Evolutionary conservation across 1,140 invertebrate genomes (phyloP).

Genomic region (Parapsyche elsis): DNA sequence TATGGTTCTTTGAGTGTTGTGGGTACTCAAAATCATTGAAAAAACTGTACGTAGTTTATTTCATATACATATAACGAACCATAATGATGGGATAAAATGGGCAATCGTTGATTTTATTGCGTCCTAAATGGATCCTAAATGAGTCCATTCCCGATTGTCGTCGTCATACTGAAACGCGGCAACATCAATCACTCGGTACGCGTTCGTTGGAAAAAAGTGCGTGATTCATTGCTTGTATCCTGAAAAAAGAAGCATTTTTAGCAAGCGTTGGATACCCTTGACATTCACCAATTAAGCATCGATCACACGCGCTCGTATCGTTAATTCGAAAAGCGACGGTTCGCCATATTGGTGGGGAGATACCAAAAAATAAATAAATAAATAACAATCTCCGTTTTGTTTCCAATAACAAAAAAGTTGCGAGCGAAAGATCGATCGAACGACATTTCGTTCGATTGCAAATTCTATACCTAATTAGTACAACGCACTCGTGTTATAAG

Average conservation of each 20-base stretch:
- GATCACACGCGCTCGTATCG: slow-evolving; percentile 43
- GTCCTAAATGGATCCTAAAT: slow-evolving; percentile 5
- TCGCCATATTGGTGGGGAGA: neutral
- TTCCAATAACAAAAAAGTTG: too few species aligned
- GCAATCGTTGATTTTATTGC: too few species aligned
- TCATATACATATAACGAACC: too few species aligned
- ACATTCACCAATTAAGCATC: slow-evolving; percentile 54
- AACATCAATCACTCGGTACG: slow-evolving; percentile 6
- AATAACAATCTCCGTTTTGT: too few species aligned
- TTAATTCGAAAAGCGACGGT: slow-evolving; percentile 10
- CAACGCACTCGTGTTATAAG: too few species aligned
- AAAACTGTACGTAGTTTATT: too few species aligned
- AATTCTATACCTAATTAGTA: too few species aligned
- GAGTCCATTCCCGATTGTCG: neutral
- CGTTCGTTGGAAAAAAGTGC: slow-evolving; percentile 11
- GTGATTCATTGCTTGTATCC: slow-evolving; percentile 45
- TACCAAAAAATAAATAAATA: too few species aligned
- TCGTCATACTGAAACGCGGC: slow-evolving; percentile 26
- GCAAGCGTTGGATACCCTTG: slow-evolving; percentile 39
- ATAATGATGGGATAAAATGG: too few species aligned
- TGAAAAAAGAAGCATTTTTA: slow-evolving; percentile 37
- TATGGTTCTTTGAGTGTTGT: too few species aligned
- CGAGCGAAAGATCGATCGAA: neutral
- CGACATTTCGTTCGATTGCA: neutral
- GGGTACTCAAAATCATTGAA: too few species aligned